Base-by-base conservation (phyloP, 2,888 invertebrate genomes). In the Ennomos fuscantarius region DNA sequence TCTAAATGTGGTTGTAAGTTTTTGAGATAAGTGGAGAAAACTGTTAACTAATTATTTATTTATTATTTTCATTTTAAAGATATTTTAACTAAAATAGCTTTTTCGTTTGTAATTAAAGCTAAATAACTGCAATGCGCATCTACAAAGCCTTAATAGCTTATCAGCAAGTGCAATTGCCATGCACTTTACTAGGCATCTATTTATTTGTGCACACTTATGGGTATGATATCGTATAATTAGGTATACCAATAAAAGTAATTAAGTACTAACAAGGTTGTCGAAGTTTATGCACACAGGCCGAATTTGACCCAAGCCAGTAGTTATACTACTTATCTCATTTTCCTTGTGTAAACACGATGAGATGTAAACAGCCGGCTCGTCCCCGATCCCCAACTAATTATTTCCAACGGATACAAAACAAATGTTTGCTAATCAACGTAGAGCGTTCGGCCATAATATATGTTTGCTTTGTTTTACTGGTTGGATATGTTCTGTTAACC, bases 391-490 rank as follows among this genome's bases (percentile, higher is more conserved):
- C 45, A 72, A 74, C 75, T 84, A 81, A 84, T 80, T 82, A 81
- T 75, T 74, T 76, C 74, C 66, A 66, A 69, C 70, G 66, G 69
- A 74, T 66, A 73, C 71, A 74, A 76, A 74, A 73, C 74, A 83
- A 83, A 84, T 76, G 62, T 83, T 84, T 82, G 76, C 75, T 70
- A 70, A 78, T 79, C 72, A 63, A 68, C 72, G 68, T 71, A 64
- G 73, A 76, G 73, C 74, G 74, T 75, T 73, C 74, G 68, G 72
- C 67, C 69, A 72, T 78, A 70, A 74, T 78, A 74, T 74, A 61
- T 78, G 76, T 81, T 80, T 81, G 73, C 69, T 75, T 73, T 74
- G 72, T 78, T 70, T 68, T 70, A 69, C 68, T 69, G 61, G 55
- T 65, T 3, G 52, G 58, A 64, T 44, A 65, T 66, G 60, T 76